Evolutionary conservation across 2,888 invertebrate genomes (phyloP), one percentile per base, ranked within the genome.

Genomic region (Eilema caniola): DNA sequence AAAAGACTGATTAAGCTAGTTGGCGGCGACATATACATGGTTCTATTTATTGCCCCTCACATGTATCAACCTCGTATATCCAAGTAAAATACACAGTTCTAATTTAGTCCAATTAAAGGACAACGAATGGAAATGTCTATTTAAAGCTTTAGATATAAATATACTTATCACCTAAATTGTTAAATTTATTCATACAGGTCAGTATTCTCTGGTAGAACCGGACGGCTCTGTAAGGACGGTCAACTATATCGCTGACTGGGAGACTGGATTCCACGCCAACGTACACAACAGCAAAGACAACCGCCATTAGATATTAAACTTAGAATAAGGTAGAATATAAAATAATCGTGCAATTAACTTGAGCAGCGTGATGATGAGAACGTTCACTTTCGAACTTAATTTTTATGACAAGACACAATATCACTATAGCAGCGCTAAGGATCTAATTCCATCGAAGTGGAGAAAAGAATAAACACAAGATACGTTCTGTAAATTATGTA

Each of bases 181-280:
- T 20, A n/a, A 20, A 53, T 64, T 64, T 47, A 60, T 64, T 41
- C 47, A 62, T 62, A 77, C 92, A 95, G 95, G 95, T 90, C 96
- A 96, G 85, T 96, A 96, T 87, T 96, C 96, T 16, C 90, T 96
- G 83, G 96, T 97, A 74, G 97, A 97, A 88, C 97, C 97, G 62
- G 97, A 97, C 92, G 97, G 97, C 70, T 97, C 97, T 76, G 96
- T 97, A 70, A 96, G 97, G 78, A 97, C 97, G 3, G 97, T 97
- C 71, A 96, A 97, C 91, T 97, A 97, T 91, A 96, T 96, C 70
- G 97, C 97, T 70, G 97, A 97, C 89, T 97, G 97, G 97, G 96
- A 97, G 90, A 97, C 97, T 82, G 97, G 97, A 85, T 97, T 97
- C 95, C 97, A 97, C 89, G 97, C 97, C 73, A 95, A 96, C 86